Evolutionary conservation across 2,888 invertebrate genomes (phyloP).

Genomic region (Thelaira solivaga): DNA sequence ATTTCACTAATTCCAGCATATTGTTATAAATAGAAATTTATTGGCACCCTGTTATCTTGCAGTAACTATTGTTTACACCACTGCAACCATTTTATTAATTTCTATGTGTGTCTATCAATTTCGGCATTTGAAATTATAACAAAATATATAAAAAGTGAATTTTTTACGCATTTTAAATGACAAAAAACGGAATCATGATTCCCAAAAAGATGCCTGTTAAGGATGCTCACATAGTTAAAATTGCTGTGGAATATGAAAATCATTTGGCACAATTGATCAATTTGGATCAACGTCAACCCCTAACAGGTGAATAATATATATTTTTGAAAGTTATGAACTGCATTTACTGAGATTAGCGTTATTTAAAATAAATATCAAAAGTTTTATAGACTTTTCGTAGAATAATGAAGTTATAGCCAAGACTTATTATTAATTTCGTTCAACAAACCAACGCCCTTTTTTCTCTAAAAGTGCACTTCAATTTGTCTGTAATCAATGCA

Average conservation of each 20-base stretch:
- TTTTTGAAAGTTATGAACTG: neutral
- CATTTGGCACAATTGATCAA: slow-evolving; percentile 87
- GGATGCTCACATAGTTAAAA: slow-evolving; percentile 92
- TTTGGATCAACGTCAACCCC: slow-evolving; percentile 92
- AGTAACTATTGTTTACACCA: too few species aligned
- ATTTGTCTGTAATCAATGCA: neutral
- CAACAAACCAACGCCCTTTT: slow-evolving; percentile 60
- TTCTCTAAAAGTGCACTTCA: too few species aligned
- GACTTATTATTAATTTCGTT: too few species aligned
- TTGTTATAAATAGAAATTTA: too few species aligned
- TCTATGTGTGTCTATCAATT: too few species aligned
- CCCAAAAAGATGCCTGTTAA: slow-evolving; percentile 85
- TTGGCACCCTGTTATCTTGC: too few species aligned
- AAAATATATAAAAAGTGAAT: neutral
- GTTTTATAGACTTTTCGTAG: too few species aligned
- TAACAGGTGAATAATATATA: slow-evolving; percentile 79
- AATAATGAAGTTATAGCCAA: neutral
- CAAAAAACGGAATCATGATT: slow-evolving; percentile 68
- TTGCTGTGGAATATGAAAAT: slow-evolving; percentile 89
- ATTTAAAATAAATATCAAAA: neutral
- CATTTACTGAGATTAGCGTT: too few species aligned
- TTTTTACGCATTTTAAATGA: neutral
- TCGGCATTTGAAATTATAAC: neutral
- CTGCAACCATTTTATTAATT: too few species aligned
- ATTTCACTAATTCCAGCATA: too few species aligned